These are phyloP conservation scores for Myotis davidii DNA, from an alignment of 2,113 vertebrate genomes.

Conservation along the genomic window DNA sequence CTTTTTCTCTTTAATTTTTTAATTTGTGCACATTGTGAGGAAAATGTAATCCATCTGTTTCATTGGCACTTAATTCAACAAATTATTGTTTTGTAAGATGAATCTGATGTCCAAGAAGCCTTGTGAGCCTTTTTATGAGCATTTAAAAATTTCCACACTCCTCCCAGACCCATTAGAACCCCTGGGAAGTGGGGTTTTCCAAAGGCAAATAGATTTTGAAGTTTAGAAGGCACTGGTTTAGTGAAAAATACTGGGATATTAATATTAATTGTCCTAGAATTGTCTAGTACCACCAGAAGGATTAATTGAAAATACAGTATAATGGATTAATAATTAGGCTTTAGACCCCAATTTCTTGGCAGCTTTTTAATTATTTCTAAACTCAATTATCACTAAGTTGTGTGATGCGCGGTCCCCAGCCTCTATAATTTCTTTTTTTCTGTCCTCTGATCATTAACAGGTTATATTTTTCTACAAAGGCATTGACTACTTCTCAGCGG, in stretches of 20 bases:
- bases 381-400: neutral
- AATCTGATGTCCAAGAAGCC: constrained; percentile 60
- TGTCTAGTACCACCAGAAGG: neutral
- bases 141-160: neutral
- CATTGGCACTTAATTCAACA: constrained; percentile 65
- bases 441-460: neutral
- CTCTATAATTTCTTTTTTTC: constrained; percentile 50
- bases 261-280: constrained; percentile 29
- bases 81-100: constrained; percentile 69
- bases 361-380: constrained; percentile 55
- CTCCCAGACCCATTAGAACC: neutral
- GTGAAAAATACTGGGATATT: neutral
- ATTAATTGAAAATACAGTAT: constrained; percentile 40
- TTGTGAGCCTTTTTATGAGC: constrained; percentile 40
- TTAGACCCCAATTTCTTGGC: constrained; percentile 31
- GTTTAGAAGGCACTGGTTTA: neutral
- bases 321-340: constrained; percentile 40
- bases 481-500: neutral
- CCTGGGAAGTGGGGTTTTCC: constrained; percentile 36
- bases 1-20: constrained; percentile 74
- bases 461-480: constrained; percentile 40
- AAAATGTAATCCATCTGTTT: constrained; percentile 77
- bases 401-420: neutral
- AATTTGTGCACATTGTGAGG: constrained; percentile 74
- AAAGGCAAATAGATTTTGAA: constrained; percentile 13